Conservation (phyloP, 2,113 vertebrate genomes). For the Ameiurus melas region DNA sequence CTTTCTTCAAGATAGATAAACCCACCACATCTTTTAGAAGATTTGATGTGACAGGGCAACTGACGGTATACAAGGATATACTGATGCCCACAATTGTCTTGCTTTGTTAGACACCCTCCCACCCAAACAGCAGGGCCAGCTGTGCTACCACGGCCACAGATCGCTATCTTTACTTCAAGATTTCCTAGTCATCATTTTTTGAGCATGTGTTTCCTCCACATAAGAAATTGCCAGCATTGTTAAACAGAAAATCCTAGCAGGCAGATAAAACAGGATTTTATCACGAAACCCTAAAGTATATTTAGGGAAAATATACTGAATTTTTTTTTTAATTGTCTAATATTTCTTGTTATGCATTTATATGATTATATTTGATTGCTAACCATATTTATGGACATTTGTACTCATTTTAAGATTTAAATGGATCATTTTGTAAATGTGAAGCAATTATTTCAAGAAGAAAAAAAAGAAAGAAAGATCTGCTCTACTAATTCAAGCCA, state of each 20-base stretch:
- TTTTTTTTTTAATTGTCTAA: neutral
- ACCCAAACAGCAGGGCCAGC: neutral
- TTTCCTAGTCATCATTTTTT: neutral
- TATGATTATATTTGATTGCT: neutral
- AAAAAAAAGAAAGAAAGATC: neutral
- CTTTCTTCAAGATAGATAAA: neutral
- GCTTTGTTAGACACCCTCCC: neutral
- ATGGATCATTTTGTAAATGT: neutral
- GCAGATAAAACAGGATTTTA: neutral
- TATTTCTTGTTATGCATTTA: neutral
- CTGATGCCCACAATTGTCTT: neutral
- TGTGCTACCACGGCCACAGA: neutral
- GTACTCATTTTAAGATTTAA: neutral
- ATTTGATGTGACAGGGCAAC: neutral
- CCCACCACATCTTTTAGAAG: neutral
- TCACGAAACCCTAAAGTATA: neutral
- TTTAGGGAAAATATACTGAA: neutral
- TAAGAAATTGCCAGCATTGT: neutral
- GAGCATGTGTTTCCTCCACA: neutral
- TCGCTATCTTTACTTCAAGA: too few relatives aligned
- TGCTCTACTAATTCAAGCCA: neutral
- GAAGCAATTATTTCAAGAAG: neutral
- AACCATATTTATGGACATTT: neutral
- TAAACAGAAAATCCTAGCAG: neutral
- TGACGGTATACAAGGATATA: neutral